These are phyloP conservation scores for Capromys pilorides DNA, from an alignment of 2,797 vertebrate genomes.

Conservation along the genomic window DNA sequence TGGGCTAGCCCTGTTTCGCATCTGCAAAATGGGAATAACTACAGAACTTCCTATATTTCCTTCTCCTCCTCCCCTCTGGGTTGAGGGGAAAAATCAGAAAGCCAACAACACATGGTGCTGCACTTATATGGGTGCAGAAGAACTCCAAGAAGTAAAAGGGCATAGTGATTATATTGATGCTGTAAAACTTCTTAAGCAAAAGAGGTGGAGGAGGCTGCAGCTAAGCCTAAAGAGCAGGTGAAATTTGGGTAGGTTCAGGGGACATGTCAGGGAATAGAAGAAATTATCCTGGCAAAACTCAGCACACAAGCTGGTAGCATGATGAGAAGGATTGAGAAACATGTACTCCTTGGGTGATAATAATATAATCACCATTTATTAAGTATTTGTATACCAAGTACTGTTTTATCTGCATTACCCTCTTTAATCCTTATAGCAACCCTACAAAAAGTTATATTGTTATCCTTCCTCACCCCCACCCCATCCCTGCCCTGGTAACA, in stretches of 20 bases:
- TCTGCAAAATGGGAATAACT: conserved; percentile 4
- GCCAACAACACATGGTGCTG: neutral
- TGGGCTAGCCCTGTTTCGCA: neutral
- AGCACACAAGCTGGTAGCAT: neutral
- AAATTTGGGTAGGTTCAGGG: neutral
- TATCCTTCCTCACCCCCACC: neutral
- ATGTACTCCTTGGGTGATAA: accelerated
- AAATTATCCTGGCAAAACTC: neutral
- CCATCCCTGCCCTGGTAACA: neutral
- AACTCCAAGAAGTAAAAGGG: neutral
- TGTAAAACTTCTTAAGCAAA: conserved; percentile 19
- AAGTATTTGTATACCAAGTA: neutral
- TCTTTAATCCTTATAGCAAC: neutral
- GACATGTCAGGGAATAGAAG: neutral
- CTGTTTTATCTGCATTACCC: neutral
- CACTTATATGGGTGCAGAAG: neutral
- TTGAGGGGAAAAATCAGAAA: neutral
- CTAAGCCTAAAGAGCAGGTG: conserved; percentile 27
- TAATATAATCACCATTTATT: neutral
- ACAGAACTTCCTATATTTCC: neutral
- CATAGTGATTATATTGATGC: neutral
- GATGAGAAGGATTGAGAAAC: neutral
- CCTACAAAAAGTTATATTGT: neutral
- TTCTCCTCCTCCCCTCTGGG: neutral
- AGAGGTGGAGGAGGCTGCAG: neutral